Percentiles rank a stretch among this genome's conserved stretches.
These are phyloP conservation scores for Caenorhabditis brenneri DNA, from an alignment of 1,140 invertebrate species.

Conservation along the genomic window DNA sequence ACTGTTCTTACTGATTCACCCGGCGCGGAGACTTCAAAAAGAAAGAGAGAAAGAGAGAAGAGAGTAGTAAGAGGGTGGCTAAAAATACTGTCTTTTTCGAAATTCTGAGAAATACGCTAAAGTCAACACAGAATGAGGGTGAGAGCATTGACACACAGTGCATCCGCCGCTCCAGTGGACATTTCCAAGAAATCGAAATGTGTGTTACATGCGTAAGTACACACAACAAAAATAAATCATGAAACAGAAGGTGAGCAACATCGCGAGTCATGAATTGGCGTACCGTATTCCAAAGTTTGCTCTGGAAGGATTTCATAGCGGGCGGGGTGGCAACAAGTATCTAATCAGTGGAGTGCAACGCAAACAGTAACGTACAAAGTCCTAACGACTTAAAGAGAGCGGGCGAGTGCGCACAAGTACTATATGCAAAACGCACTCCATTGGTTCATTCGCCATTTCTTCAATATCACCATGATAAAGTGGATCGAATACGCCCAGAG, in stretches of 20 bases:
- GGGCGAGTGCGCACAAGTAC: background rate
- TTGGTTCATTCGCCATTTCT: background rate
- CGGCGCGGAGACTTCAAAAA: background rate
- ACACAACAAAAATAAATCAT: background rate
- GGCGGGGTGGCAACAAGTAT: background rate
- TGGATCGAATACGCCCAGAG: background rate
- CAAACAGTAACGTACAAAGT: background rate
- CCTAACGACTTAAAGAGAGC: background rate
- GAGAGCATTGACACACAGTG: background rate
- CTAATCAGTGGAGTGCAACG: constrained; percentile 17
- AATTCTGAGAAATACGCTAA: constrained; percentile 41
- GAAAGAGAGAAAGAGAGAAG: background rate
- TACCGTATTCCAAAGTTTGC: background rate
- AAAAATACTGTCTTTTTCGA: constrained; percentile 15
- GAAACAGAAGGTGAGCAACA: background rate
- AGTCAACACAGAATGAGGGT: constrained; percentile 9
- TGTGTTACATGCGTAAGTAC: constrained; percentile 20
- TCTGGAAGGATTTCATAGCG: background rate
- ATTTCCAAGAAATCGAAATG: background rate
- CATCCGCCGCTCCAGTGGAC: background rate
- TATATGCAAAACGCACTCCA: constrained; percentile 7
- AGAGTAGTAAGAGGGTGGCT: background rate
- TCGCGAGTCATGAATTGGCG: background rate
- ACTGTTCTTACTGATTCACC: background rate
- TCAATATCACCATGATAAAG: background rate